phyloP scores from a whole-genome alignment of 2,113 vertebrate genomes.

The Psittacula cyanocephala region DNA sequence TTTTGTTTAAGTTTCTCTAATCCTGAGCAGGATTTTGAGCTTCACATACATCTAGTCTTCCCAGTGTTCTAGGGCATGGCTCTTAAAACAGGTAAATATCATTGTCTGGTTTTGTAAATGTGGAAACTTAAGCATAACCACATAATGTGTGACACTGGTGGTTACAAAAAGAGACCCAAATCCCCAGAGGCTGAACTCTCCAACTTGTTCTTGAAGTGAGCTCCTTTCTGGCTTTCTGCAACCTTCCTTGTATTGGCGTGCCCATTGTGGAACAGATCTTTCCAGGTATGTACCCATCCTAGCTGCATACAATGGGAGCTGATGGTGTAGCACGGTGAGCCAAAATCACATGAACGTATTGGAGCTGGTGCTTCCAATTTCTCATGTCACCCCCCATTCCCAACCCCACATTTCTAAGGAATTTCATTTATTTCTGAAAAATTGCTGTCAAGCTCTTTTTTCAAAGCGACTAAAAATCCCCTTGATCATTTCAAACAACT shows the following conservation, averaged over 20 bases:
- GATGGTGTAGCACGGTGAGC: background rate
- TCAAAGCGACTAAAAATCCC: background rate
- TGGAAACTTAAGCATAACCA: background rate
- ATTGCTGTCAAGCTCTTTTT: background rate
- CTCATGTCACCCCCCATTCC: background rate
- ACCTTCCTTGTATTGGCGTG: background rate
- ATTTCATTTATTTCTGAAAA: background rate
- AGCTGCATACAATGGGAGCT: background rate
- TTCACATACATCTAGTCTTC: background rate
- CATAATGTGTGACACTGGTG: background rate
- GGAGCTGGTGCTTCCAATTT: background rate
- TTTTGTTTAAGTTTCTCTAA: background rate
- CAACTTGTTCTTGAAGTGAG: background rate
- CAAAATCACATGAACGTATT: accelerated
- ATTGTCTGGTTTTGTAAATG: background rate
- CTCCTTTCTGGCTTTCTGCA: background rate
- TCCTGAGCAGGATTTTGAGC: background rate
- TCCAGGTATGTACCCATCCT: background rate
- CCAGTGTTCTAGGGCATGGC: background rate
- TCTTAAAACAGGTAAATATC: background rate
- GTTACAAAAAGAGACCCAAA: background rate
- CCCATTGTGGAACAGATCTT: background rate
- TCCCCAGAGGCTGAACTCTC: background rate
- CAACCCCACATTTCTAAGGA: background rate
- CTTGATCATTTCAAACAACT: background rate